These are phyloP conservation scores for Merops nubicus DNA, from an alignment of 2,113 vertebrate genomes.

Conservation along the genomic window DNA sequence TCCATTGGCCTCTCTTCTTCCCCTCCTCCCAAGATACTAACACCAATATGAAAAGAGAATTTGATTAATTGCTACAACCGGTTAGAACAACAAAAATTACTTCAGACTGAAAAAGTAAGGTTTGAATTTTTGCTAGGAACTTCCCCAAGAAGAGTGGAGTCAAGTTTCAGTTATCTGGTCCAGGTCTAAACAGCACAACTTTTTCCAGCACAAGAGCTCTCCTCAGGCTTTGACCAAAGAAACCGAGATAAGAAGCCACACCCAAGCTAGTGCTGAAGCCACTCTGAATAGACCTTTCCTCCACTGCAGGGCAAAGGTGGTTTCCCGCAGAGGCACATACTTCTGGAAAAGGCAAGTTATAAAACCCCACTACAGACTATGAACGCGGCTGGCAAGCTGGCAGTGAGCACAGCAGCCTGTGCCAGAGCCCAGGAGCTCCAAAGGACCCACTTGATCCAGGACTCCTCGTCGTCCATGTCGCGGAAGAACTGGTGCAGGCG, in stretches of 20 bases:
- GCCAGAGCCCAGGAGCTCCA: not conserved
- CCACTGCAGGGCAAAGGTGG: not conserved
- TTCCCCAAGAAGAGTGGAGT: not conserved
- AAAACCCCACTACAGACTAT: not conserved
- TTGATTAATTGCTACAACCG: not conserved
- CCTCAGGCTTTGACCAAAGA: not conserved
- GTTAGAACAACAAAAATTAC: not conserved
- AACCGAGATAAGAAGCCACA: not conserved
- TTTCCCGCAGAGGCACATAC: not conserved
- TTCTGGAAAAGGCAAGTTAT: not conserved
- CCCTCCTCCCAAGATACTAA: not conserved
- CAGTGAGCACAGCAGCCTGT: not conserved
- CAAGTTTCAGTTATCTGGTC: not conserved
- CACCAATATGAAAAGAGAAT: not conserved
- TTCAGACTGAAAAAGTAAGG: not conserved
- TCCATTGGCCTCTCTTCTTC: not conserved
- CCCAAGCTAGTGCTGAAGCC: not conserved
- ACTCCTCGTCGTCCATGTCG: slow-evolving; percentile 97
- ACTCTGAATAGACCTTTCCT: not conserved
- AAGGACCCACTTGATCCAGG: slow-evolving; percentile 93
- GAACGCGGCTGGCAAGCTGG: not conserved
- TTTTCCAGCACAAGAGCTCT: not conserved
- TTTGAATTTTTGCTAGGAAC: not conserved
- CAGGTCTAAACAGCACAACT: not conserved
- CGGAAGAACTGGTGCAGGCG: slow-evolving; percentile 98